Evolutionary conservation across 1,140 invertebrate genomes (phyloP).

Genomic region (Cydia pomonella): DNA sequence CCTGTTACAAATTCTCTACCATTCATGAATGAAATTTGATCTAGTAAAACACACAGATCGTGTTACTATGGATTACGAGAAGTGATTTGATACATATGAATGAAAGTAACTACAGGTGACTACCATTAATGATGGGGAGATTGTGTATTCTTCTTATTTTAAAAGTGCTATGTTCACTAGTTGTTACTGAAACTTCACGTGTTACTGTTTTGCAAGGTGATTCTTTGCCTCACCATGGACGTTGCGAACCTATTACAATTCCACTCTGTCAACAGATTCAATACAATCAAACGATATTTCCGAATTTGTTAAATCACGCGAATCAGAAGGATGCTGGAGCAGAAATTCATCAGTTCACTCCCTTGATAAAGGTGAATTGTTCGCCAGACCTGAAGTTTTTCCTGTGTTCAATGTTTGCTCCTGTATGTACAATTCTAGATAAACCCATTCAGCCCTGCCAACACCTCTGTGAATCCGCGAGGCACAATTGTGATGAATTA

Average conservation of each 20-base stretch:
- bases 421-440: slow-evolving; percentile 97
- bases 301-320: slow-evolving; percentile 95
- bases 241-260: slow-evolving; percentile 96
- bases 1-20: not conserved
- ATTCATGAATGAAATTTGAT: slow-evolving; percentile 9
- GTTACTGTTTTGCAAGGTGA: slow-evolving; percentile 79
- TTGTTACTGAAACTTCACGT: slow-evolving; percentile 61
- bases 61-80: slow-evolving; percentile 21
- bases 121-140: slow-evolving; percentile 50
- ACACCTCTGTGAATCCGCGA: slow-evolving; percentile 93
- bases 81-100: slow-evolving; percentile 11
- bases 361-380: slow-evolving; percentile 97
- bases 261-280: slow-evolving; percentile 94
- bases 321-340: slow-evolving; percentile 97
- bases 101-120: slow-evolving; percentile 6
- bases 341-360: slow-evolving; percentile 96
- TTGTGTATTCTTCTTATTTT: slow-evolving; percentile 55
- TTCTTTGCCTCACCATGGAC: slow-evolving; percentile 86
- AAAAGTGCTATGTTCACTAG: slow-evolving; percentile 60
- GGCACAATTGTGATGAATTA: slow-evolving; percentile 92
- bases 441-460: slow-evolving; percentile 95
- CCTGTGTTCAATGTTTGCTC: slow-evolving; percentile 97
- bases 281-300: slow-evolving; percentile 98
- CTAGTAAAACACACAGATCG: slow-evolving; percentile 1
- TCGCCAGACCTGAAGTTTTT: slow-evolving; percentile 97